Evolutionary conservation across 2,797 vertebrate genomes (phyloP), one percentile per base, ranked within the genome.

Genomic region (Poeciliopsis gracilis): DNA sequence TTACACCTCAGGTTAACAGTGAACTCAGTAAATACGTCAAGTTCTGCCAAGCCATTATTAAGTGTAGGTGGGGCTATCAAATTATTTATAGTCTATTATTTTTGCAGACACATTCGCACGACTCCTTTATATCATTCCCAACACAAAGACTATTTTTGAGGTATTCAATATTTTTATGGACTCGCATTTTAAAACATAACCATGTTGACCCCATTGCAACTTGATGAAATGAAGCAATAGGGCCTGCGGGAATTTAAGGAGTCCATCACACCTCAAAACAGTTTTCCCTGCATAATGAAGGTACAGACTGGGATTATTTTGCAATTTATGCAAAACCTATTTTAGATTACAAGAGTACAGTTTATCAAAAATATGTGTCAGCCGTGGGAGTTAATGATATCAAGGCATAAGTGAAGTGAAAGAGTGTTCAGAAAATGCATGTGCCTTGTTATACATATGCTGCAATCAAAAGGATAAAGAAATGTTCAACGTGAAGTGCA

Each of bases 1-100:
- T 81, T 61, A 69, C 28, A 61, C 77, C 66, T 72, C 63, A 33
- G 5, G 18, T 47, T 82, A 63, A 28, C 87, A 72, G 38, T 72
- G 38, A 81, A 81, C 75, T 79, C 77, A 15, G 11, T 46, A 33
- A 2, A 3, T 46, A 18, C 16, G 3, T 11, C 38, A 67, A 49
- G 67, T n/a, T 5, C 45, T 55, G 47, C 30, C 9, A 72, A 59
- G 28, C 12, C 25, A 53, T 75, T 20, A 74, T 66, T 49, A 59
- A 41, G 57, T 45, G n/a, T 41, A 73, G 33, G 45, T 5, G 30
- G 28, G 0, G 4, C 51, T 9, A 61, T 72, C 3, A 70, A 41
- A 4, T 46, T 18, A 47, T 12, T 79, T 30, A 43, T 1, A 59
- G 51, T 71, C 13, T n/a, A 18, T 46, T 45, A 55, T 57, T 57